Percentiles rank a stretch among this genome's conserved stretches.
These are phyloP conservation scores for Nephrotoma appendiculata DNA, from an alignment of 2,888 invertebrate species.

Conservation along the genomic window DNA sequence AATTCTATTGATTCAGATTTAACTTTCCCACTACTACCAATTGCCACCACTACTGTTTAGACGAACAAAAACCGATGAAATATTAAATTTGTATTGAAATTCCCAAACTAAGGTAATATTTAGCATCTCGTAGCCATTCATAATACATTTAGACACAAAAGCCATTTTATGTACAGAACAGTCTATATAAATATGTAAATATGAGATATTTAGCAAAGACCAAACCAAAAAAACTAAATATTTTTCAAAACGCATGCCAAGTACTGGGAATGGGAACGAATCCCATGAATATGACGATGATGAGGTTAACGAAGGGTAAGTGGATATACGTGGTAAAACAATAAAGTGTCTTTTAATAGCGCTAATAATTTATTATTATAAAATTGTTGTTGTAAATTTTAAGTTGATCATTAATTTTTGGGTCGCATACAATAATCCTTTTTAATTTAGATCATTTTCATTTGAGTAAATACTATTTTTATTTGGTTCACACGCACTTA, in stretches of 20 bases:
- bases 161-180: neutral
- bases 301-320: slow-evolving; percentile 37
- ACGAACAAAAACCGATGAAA: neutral
- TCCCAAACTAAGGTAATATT: neutral
- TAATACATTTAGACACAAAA: neutral
- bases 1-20: no score
- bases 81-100: neutral
- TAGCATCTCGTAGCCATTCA: neutral
- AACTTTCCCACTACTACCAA: neutral
- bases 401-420: neutral
- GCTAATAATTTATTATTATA: neutral
- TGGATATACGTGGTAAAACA: slow-evolving; percentile 12
- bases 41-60: neutral
- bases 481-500: slow-evolving; percentile 7
- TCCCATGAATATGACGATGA: neutral
- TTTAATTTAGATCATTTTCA: neutral
- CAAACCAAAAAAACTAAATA: neutral
- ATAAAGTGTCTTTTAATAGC: neutral
- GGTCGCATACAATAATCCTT: neutral
- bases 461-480: neutral
- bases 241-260: slow-evolving; percentile 31
- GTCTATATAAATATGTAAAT: neutral
- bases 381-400: neutral
- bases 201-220: neutral
- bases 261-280: slow-evolving; percentile 34